Evolutionary conservation across 2,888 invertebrate genomes (phyloP).

Genomic region (Noctua comes): DNA sequence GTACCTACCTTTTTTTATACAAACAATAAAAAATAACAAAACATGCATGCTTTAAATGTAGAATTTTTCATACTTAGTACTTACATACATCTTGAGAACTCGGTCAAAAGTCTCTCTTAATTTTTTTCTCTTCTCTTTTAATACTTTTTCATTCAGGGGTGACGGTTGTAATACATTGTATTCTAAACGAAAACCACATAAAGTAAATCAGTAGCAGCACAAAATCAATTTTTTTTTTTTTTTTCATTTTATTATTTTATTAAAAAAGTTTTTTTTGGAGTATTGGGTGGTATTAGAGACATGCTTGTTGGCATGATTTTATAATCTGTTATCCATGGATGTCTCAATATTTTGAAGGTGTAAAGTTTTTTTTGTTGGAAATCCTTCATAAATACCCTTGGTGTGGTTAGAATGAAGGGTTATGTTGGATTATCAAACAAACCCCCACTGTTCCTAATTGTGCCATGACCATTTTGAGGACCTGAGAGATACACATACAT

Average conservation of each 20-base stretch:
- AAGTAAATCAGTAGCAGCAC: neutral
- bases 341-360: too few species aligned
- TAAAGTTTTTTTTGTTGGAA: neutral
- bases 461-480: neutral
- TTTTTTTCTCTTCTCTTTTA: conserved; percentile 99
- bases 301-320: too few species aligned
- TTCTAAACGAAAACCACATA: conserved; percentile 90
- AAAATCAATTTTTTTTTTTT: neutral
- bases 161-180: conserved; percentile 98
- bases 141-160: conserved; percentile 98
- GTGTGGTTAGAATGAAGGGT: neutral
- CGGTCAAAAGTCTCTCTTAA: conserved; percentile 98
- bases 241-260: too few species aligned
- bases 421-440: neutral
- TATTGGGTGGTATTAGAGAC: too few species aligned
- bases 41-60: neutral
- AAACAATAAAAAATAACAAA: neutral
- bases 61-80: conserved; percentile 80
- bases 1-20: neutral
- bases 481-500: neutral
- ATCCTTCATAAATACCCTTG: neutral
- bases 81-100: conserved; percentile 98
- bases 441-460: neutral
- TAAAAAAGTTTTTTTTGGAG: neutral
- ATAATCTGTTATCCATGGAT: too few species aligned